Evolutionary conservation across 2,888 invertebrate genomes (phyloP).

Genomic region (Agrotis exclamationis): DNA sequence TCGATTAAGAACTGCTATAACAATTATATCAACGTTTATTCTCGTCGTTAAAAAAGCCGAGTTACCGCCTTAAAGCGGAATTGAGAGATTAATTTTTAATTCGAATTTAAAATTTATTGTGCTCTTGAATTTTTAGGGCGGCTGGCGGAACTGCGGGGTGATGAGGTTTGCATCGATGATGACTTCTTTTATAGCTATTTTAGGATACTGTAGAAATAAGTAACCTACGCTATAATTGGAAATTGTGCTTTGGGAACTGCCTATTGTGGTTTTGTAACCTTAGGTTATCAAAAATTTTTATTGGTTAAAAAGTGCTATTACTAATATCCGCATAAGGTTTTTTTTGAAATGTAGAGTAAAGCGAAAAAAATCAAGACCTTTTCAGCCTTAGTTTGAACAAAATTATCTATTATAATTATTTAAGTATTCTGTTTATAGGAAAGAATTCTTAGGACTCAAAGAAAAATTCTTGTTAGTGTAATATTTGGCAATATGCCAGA

Average conservation of each 20-base stretch:
- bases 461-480: background rate
- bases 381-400: too few relatives aligned
- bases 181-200: background rate
- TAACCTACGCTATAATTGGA: background rate
- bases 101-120: constrained; percentile 45
- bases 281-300: too few relatives aligned
- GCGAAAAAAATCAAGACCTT: too few relatives aligned
- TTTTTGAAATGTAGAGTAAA: too few relatives aligned
- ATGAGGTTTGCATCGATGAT: background rate
- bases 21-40: constrained; percentile 56
- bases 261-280: background rate
- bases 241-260: background rate
- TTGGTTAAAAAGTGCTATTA: background rate
- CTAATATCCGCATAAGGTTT: too few relatives aligned
- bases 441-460: background rate
- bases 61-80: background rate
- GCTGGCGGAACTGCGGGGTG: background rate
- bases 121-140: constrained; percentile 19
- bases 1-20: constrained; percentile 53
- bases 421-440: background rate
- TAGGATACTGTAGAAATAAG: background rate
- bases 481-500: background rate
- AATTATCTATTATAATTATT: too few relatives aligned
- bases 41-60: constrained; percentile 43
- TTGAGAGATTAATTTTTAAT: constrained; percentile 48